Conservation (phyloP, 2,888 invertebrate genomes). For the Lasioglossum pauxillum region DNA sequence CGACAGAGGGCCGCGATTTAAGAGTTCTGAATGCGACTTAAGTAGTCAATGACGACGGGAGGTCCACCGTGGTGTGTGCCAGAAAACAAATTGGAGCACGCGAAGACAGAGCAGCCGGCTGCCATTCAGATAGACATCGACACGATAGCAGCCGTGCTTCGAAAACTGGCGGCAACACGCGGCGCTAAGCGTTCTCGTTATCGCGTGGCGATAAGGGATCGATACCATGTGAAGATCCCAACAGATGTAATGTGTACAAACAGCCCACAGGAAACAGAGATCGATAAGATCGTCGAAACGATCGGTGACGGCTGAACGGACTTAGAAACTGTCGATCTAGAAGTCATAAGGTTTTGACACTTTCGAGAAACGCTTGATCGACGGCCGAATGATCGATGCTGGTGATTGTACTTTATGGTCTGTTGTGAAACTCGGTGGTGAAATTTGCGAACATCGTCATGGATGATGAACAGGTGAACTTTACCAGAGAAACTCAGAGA, state of each 20-base stretch:
- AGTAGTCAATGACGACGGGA: slow-evolving; percentile 63
- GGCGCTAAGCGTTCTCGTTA: slow-evolving; percentile 61
- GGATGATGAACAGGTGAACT: neutral
- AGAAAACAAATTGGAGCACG: slow-evolving; percentile 72
- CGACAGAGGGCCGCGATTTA: slow-evolving; percentile 33
- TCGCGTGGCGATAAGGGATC: slow-evolving; percentile 65
- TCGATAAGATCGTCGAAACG: slow-evolving; percentile 55
- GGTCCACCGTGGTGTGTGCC: slow-evolving; percentile 61
- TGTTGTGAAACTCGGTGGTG: neutral
- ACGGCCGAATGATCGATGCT: slow-evolving; percentile 41
- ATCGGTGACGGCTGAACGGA: neutral
- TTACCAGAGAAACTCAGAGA: neutral
- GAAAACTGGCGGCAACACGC: slow-evolving; percentile 60
- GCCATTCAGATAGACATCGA: slow-evolving; percentile 73
- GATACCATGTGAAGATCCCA: slow-evolving; percentile 60
- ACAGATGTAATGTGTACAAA: slow-evolving; percentile 60
- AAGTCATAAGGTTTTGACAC: slow-evolving; percentile 56
- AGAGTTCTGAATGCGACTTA: slow-evolving; percentile 68
- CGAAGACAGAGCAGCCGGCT: slow-evolving; percentile 70
- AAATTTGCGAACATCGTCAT: neutral
- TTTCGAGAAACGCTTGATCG: slow-evolving; percentile 41
- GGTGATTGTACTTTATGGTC: neutral
- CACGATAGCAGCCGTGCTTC: slow-evolving; percentile 57
- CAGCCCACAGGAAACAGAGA: slow-evolving; percentile 28
- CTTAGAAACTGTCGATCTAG: slow-evolving; percentile 22